Evolutionary conservation across 2,113 vertebrate species (phyloP).

Genomic region (Poecile atricapillus): DNA sequence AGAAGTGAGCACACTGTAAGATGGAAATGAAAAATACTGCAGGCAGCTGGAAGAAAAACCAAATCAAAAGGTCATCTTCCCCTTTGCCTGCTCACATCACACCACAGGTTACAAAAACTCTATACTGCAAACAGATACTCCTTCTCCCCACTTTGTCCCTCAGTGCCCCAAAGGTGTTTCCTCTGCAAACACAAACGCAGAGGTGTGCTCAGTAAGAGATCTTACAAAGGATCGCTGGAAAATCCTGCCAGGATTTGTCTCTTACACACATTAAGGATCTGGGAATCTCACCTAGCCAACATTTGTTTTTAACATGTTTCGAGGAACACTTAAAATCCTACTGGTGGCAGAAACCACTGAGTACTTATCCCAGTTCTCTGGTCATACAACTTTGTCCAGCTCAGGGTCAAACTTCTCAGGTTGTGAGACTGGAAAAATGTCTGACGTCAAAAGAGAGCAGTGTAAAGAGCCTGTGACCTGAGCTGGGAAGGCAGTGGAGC

Average conservation of each 20-base stretch:
- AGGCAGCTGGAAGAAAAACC: background rate
- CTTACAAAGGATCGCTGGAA: background rate
- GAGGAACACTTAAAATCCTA: background rate
- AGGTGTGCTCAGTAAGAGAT: background rate
- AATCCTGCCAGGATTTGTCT: background rate
- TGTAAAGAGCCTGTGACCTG: background rate
- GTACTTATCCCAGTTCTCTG: background rate
- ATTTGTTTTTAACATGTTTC: background rate
- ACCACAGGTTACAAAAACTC: background rate
- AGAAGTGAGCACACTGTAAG: background rate
- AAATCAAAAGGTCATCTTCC: background rate
- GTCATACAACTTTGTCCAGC: background rate
- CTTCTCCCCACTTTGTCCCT: background rate
- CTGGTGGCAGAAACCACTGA: background rate
- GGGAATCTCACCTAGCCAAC: background rate
- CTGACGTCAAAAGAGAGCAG: background rate
- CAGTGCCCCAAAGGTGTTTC: background rate
- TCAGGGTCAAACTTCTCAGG: background rate
- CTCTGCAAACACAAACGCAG: fast-evolving
- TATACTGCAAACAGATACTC: background rate
- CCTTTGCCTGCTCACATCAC: background rate
- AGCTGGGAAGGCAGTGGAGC: background rate
- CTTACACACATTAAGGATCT: background rate
- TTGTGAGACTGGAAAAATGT: background rate
- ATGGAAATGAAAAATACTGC: background rate